These are phyloP conservation scores for Globicephala melas DNA, from an alignment of 2,113 vertebrate genomes.

Conservation along the genomic window DNA sequence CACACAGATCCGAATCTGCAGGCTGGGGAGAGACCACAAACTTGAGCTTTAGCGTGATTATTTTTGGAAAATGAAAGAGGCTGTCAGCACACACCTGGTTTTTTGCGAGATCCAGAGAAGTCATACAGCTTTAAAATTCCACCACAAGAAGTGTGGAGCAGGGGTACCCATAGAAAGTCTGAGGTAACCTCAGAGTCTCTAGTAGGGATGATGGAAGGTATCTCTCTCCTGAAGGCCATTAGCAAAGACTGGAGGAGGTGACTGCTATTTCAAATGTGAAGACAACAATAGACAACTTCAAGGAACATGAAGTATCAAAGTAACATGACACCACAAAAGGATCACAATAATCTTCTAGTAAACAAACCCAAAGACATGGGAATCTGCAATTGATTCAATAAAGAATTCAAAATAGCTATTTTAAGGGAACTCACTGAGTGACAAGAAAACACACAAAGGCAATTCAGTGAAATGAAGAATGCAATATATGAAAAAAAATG, in stretches of 20 bases:
- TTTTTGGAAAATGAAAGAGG: background rate
- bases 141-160: background rate
- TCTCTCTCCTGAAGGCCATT: background rate
- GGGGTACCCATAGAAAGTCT: background rate
- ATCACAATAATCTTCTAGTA: background rate
- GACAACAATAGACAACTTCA: background rate
- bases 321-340: background rate
- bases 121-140: background rate
- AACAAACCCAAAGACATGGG: background rate
- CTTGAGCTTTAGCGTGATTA: background rate
- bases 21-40: background rate
- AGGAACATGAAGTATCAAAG: background rate
- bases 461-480: background rate
- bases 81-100: background rate
- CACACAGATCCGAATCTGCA: background rate
- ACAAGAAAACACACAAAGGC: background rate
- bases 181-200: background rate
- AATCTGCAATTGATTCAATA: background rate
- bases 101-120: background rate
- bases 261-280: background rate
- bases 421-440: background rate
- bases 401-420: background rate
- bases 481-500: background rate
- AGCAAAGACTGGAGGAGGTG: background rate
- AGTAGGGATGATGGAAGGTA: background rate